These are phyloP conservation scores for Remorina albescens DNA, from an alignment of 2,797 vertebrate genomes.

Conservation along the genomic window DNA sequence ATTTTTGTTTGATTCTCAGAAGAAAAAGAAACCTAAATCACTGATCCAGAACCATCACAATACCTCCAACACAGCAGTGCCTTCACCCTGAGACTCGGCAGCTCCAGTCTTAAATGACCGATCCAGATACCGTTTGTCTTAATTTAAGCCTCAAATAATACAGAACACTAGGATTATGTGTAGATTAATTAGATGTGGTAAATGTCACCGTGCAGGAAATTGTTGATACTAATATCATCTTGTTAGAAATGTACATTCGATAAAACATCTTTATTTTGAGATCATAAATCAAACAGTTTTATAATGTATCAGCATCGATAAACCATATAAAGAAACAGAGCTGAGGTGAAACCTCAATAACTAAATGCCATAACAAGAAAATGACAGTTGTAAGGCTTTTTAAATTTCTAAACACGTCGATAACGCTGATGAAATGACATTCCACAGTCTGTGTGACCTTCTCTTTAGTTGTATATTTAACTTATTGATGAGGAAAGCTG, in stretches of 20 bases:
- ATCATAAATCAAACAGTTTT: background rate
- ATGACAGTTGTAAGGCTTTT: slow-evolving; percentile 9
- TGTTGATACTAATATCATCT: slow-evolving; percentile 27
- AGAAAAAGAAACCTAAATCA: slow-evolving; percentile 59
- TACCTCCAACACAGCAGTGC: slow-evolving; percentile 60
- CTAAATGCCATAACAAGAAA: slow-evolving; percentile 2
- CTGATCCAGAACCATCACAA: background rate
- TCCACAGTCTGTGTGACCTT: slow-evolving; percentile 19
- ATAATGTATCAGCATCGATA: background rate
- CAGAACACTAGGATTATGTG: slow-evolving; percentile 20
- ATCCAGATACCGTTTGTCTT: slow-evolving; percentile 54
- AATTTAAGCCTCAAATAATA: slow-evolving; percentile 43
- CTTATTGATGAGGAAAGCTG: background rate
- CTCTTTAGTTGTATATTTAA: background rate
- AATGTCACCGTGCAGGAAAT: slow-evolving; percentile 11
- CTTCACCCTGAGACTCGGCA: slow-evolving; percentile 46
- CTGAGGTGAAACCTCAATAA: slow-evolving; percentile 8
- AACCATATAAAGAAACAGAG: background rate
- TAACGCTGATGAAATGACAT: background rate
- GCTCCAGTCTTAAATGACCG: slow-evolving; percentile 33
- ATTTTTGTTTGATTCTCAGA: slow-evolving; percentile 46
- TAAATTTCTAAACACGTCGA: slow-evolving; percentile 1
- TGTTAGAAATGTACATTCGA: slow-evolving; percentile 14
- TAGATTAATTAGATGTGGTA: slow-evolving; percentile 16
- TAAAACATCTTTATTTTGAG: slow-evolving; percentile 22